A percentile compares a stretch with the other conserved stretches of the same genome.
Evolutionary conservation across 2,888 invertebrate genomes (phyloP).

Genomic region (Spicauda simplicius): DNA sequence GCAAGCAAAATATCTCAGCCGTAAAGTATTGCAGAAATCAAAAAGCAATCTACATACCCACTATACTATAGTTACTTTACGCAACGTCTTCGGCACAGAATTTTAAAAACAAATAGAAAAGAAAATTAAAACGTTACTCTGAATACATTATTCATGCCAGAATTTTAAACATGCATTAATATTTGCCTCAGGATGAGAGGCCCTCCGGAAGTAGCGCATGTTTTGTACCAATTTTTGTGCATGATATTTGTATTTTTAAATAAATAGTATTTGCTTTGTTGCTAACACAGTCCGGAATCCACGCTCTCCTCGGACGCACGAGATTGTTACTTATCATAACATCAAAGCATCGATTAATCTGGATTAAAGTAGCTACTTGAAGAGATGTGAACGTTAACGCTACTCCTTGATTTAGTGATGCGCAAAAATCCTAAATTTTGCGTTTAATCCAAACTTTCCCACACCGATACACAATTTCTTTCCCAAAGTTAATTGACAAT

Average conservation of each 20-base stretch:
- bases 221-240: conserved; percentile 34
- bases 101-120: conserved; percentile 33
- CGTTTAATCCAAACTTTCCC: conserved; percentile 2
- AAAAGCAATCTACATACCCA: conserved; percentile 31
- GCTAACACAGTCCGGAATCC: too few species aligned
- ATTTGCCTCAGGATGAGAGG: conserved; percentile 73
- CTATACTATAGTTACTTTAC: conserved; percentile 18
- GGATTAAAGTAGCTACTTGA: too few species aligned
- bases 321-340: too few species aligned
- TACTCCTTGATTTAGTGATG: too few species aligned
- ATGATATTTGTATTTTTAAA: conserved; percentile 8
- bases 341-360: too few species aligned
- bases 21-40: conserved; percentile 58
- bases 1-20: conserved; percentile 71
- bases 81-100: conserved; percentile 48
- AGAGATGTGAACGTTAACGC: too few species aligned
- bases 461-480: conserved; percentile 10
- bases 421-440: neutral
- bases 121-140: conserved; percentile 26
- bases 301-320: too few species aligned
- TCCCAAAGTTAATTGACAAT: conserved; percentile 51
- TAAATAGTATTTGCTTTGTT: neutral
- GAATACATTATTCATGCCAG: conserved; percentile 43
- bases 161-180: conserved; percentile 61
- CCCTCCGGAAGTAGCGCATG: conserved; percentile 68